Evolutionary conservation across 2,797 vertebrate genomes (phyloP), one percentile per base, ranked within the genome.

Genomic region (Micropoecilia bifurca): DNA sequence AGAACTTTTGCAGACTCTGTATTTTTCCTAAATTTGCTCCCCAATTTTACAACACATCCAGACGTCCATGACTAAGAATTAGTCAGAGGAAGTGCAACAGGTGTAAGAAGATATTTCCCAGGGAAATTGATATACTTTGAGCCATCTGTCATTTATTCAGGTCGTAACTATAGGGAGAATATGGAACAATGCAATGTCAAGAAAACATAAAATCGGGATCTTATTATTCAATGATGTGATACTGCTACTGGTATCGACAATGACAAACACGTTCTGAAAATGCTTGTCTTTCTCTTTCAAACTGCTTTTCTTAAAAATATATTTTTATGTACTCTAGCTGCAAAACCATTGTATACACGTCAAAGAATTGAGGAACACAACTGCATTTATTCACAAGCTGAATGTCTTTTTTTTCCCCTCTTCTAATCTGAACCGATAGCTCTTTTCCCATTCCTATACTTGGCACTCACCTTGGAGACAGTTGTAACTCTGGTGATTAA

Each of bases 401-500:
- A 68, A 66, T 66, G 10, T 25, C 3, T 45, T 45, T n/a, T 71
- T 14, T 71, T 36, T 36, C 4, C 3, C 12, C 12, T 69, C 41
- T 45, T 75, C 72, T 45, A 20, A 33, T 61, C 18, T 46, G 18
- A 75, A 43, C 39, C 55, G 9, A 33, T 41, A 33, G 14, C 55
- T 36, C 1, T 75, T 14, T 66, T 50, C 22, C 10, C 66, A 75
- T 71, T 76, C 82, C 78, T 45, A 22, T 61, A 12, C 71, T 74
- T 80, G 82, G 76, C 75, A 81, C 71, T 92, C 82, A 85, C 88
- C 79, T 85, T 80, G 72, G 80, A 41, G 84, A 91, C 91, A 91
- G 85, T 87, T 86, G 83, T 88, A 92, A 89, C 91, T 85, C 88
- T 46, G 71, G 90, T 95, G 93, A 94, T 94, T 95, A 93, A 94